Base-by-base conservation (phyloP, 2,888 invertebrate genomes). In the Epinotia demarniana region DNA sequence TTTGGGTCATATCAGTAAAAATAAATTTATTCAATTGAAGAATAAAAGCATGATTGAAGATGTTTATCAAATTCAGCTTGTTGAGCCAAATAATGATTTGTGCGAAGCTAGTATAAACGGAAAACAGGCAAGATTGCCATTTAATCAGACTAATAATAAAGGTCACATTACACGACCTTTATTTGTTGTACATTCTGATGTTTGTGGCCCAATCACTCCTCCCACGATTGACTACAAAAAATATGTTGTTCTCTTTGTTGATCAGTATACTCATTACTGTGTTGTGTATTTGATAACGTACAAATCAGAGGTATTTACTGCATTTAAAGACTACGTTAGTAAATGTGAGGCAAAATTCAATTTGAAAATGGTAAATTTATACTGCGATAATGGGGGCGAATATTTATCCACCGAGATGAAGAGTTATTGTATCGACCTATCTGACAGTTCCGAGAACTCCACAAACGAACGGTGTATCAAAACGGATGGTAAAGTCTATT, bases 81-180 rank as follows among this genome's bases (percentile, higher is more conserved):
- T 79, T 9, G 33, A 68, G 46, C 75, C 77, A 11, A 77, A 60
- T 76, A 77, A 82, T 80, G 77, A 81, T 60, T 78, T 84, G 72
- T 88, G 86, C 80, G 86, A 87, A 75, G 79, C 85, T 16, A 89
- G 87, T 79, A 80, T 86, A 75, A 77, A 83, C 77, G 86, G 85
- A 19, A 87, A 89, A 80, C 86, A 86, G 81, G 77, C 79, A n/a
- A 81, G 86, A 77, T 73, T 84, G n/a, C 83, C 85, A 49, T 88
- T 88, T 81, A 79, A 81, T 53, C 6, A 68, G 11, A 58, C 63
- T 73, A 81, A 83, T 79, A 77, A 73, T 78, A 82, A 80, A 79
- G 79, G 43, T 71, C 73, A 85, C 77, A 80, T 83, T 46, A 80
- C 78, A 61, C 78, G 85, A 79, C 85, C 87, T 16, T 78, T 87